Conservation (phyloP, 2,113 vertebrate genomes). For the Bubo bubo region DNA sequence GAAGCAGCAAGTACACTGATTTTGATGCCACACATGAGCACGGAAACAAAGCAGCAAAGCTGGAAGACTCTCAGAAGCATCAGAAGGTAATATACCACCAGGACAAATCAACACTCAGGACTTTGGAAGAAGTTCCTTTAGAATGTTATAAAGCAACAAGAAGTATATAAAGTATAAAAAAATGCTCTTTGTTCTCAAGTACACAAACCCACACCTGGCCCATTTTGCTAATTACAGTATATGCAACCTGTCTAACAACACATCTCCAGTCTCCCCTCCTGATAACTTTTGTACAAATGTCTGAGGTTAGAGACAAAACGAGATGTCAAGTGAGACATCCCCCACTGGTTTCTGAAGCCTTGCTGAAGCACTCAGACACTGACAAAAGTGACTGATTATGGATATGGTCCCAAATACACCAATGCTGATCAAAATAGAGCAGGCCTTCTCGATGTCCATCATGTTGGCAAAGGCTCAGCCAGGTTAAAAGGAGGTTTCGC, state of each 20-base stretch:
- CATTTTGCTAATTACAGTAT: not conserved
- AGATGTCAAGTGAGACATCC: not conserved
- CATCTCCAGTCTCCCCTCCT: not conserved
- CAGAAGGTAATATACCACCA: not conserved
- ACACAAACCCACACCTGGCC: not conserved
- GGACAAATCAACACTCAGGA: not conserved
- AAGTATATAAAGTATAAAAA: not conserved
- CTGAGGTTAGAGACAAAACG: not conserved
- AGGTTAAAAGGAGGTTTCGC: not conserved
- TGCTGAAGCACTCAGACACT: not conserved
- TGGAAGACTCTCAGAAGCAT: not conserved
- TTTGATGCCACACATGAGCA: not conserved
- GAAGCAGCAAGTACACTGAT: not conserved
- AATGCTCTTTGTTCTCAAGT: not conserved
- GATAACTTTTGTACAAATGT: rapidly evolving
- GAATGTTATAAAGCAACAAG: not conserved
- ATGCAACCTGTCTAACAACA: not conserved
- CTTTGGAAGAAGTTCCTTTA: not conserved
- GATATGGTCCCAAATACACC: not conserved
- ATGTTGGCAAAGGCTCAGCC: not conserved
- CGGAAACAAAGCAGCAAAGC: not conserved
- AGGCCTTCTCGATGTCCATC: not conserved
- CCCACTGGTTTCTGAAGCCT: not conserved
- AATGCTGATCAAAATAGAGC: not conserved
- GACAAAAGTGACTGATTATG: rapidly evolving